Evolutionary conservation across 2,797 vertebrate species (phyloP).

Genomic region (Mareca penelope): DNA sequence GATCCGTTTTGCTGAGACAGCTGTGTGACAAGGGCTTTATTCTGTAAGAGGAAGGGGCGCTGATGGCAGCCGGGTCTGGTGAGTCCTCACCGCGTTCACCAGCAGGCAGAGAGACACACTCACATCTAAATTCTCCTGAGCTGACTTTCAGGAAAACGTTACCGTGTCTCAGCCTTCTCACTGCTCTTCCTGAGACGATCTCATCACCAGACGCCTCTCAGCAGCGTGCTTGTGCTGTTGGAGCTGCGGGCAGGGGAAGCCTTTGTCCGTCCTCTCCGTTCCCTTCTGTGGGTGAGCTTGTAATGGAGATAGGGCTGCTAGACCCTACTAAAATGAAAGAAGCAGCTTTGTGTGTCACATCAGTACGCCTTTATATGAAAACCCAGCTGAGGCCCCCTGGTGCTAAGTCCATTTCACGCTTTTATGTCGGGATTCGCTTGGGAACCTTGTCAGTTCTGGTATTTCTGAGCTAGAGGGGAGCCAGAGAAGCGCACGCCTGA

Average conservation of each 20-base stretch:
- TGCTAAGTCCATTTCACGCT: background rate
- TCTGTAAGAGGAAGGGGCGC: background rate
- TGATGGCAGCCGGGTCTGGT: background rate
- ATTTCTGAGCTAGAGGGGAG: background rate
- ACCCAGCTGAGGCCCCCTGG: background rate
- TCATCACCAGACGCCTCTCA: accelerated
- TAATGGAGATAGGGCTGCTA: accelerated
- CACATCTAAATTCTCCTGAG: background rate
- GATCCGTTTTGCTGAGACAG: background rate
- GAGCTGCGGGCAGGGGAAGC: background rate
- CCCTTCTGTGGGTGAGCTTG: background rate
- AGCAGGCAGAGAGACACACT: background rate
- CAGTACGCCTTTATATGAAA: background rate
- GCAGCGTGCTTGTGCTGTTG: background rate
- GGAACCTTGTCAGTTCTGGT: background rate
- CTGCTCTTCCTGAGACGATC: background rate
- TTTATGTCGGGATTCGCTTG: background rate
- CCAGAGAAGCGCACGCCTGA: background rate
- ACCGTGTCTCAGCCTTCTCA: background rate
- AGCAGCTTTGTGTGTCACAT: background rate
- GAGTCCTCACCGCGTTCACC: background rate
- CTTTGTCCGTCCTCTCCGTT: background rate
- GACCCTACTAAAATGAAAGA: background rate
- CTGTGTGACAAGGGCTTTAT: background rate
- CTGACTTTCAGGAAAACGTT: background rate